Conservation (phyloP, 2,888 invertebrate genomes). For the Petrophora chlorosata region DNA sequence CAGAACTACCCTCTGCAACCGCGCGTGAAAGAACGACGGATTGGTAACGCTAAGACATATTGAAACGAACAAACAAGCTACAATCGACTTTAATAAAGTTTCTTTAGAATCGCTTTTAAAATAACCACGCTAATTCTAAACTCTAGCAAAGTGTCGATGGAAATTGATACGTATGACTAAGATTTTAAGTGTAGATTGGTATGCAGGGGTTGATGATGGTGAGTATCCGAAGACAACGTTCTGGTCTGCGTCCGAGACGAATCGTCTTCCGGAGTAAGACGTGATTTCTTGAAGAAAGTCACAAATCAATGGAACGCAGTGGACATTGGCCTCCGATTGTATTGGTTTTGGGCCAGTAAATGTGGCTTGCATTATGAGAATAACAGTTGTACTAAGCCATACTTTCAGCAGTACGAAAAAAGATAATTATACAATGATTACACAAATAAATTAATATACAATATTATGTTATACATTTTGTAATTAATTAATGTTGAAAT, state of each 20-base stretch:
- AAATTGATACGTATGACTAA: neutral
- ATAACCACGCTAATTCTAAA: neutral
- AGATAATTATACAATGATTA: no score
- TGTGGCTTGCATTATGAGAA: conserved; percentile 1
- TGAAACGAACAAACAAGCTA: conserved; percentile 33
- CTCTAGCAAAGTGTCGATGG: neutral
- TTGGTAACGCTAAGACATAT: conserved; percentile 60
- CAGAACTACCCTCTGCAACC: conserved; percentile 60
- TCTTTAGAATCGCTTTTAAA: conserved; percentile 33
- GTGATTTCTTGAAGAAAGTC: conserved; percentile 81
- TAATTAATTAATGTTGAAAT: no score
- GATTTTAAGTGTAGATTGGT: conserved; percentile 38
- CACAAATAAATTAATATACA: no score
- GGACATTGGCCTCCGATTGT: conserved; percentile 78
- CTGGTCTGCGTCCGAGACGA: conserved; percentile 75
- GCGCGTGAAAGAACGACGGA: conserved; percentile 67
- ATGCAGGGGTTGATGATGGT: conserved; percentile 41
- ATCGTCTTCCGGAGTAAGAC: conserved; percentile 80
- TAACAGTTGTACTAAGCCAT: no score
- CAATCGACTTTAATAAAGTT: conserved; percentile 14
- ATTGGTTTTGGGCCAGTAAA: conserved; percentile 47
- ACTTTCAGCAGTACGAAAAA: no score
- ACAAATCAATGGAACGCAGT: conserved; percentile 75
- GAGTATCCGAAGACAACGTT: conserved; percentile 61
- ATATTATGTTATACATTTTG: no score